Conservation (phyloP, 2,113 vertebrate genomes). For the Notiomystis cincta region DNA sequence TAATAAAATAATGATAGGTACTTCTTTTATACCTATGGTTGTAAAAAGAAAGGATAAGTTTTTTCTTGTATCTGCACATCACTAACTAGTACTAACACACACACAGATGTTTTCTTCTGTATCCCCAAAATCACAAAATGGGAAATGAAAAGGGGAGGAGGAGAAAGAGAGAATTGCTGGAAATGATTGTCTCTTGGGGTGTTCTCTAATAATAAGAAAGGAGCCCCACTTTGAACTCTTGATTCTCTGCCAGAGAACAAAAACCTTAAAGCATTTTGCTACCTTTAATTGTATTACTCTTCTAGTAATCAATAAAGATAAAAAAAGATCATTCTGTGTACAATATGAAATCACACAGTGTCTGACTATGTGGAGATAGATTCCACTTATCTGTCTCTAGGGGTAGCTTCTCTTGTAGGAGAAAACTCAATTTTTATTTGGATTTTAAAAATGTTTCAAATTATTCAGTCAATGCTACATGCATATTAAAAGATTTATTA, state of each 20-base stretch:
- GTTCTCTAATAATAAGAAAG: background rate
- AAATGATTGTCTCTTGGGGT: background rate
- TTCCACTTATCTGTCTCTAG: constrained; percentile 48
- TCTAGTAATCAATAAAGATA: constrained; percentile 56
- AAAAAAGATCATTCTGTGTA: constrained; percentile 38
- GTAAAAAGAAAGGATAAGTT: background rate
- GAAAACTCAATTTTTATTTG: constrained; percentile 70
- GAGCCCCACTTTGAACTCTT: background rate
- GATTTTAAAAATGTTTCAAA: constrained; percentile 69
- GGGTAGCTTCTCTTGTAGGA: constrained; percentile 45
- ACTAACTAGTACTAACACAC: background rate
- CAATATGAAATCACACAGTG: constrained; percentile 22
- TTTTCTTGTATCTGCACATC: background rate
- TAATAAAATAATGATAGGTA: background rate
- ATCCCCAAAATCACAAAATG: constrained; percentile 4
- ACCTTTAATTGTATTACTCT: constrained; percentile 54
- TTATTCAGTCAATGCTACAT: constrained; percentile 58
- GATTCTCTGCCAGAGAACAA: background rate
- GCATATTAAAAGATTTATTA: constrained; percentile 63
- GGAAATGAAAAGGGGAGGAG: constrained; percentile 4
- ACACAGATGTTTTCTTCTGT: background rate
- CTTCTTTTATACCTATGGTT: background rate
- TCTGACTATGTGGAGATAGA: constrained; percentile 9
- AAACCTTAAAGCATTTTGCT: constrained; percentile 8
- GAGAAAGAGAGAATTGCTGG: background rate